Base-by-base conservation (phyloP, 2,113 vertebrate species). In the Gnathonemus longibarbis region DNA sequence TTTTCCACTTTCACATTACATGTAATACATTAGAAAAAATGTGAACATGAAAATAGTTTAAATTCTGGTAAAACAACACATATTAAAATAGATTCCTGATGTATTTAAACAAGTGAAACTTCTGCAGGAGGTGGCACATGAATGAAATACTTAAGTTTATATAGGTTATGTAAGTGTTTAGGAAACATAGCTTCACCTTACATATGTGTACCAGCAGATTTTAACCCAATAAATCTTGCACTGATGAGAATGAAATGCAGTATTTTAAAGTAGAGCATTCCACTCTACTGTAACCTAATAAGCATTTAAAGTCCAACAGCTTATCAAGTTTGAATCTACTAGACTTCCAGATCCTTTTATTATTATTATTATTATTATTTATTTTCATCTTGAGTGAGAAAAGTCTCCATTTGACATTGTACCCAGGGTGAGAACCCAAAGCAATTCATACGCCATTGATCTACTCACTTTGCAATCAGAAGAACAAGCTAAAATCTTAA, bases 261-360 rank as follows among this genome's bases (percentile, higher is more conserved):
- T n/a, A 80, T 19, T 89, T 89, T 84, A 19, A n/a, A 85, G 45
- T 84, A 89, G 8, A 77, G 53, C 27, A 87, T 80, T 50, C 83
- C 27, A 83, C 58, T 42, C 35, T 46, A 48, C 84, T 77, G 58
- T 10, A 89, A 48, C 48, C 84, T 85, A 85, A 15, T 42, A 56
- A 86, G 46, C 24, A 84, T 80, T 85, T 88, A 89, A 31, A 84
- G 17, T 88, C 62, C 48, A 39, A 49, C 19, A 52, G 46, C 58
- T 52, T 74, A 74, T 27, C 84, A 15, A 62, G 21, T 46, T 19
- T 49, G 46, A 77, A 89, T 77, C 19, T 62, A 8, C 39, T 45
- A 46, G 13, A 39, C 56, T 19, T n/a, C 31, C 13, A 15, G 3
- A 35, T 24, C 56, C 10, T 85, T 48, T 39, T 2, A 39, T 39